Conservation (phyloP, 2,797 vertebrate species). For the Gymnodraco acuticeps region DNA sequence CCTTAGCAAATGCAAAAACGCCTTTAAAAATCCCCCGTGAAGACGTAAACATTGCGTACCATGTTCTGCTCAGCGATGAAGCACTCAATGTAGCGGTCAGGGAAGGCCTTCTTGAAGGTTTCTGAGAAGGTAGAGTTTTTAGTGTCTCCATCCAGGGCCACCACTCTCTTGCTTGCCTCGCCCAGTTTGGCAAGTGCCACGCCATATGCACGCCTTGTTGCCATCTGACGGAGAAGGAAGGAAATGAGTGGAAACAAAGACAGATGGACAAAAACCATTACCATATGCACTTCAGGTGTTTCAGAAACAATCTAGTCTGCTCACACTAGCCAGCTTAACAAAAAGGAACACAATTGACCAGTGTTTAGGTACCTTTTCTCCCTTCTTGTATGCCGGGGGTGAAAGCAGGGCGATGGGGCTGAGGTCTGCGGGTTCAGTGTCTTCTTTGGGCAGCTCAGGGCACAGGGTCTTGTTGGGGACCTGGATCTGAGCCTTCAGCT, state of each 20-base stretch:
- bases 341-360: neutral
- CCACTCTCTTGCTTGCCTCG: conserved; percentile 81
- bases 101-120: conserved; percentile 88
- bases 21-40: neutral
- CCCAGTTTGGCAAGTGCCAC: conserved; percentile 87
- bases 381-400: conserved; percentile 84
- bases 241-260: neutral
- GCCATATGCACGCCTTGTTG: conserved; percentile 90
- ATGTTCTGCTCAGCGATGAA: conserved; percentile 90
- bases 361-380: conserved; percentile 84
- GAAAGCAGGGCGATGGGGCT: conserved; percentile 75
- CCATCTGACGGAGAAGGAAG: conserved; percentile 72
- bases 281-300: neutral
- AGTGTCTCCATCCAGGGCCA: conserved; percentile 91
- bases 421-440: conserved; percentile 77
- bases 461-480: conserved; percentile 78
- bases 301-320: neutral
- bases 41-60: conserved; percentile 44
- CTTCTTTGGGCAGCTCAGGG: conserved; percentile 83
- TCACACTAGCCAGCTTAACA: neutral
- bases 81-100: conserved; percentile 91
- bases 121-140: conserved; percentile 92
- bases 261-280: neutral
- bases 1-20: neutral
- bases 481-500: conserved; percentile 86